These are phyloP conservation scores for Anhinga rufa DNA, from an alignment of 2,113 vertebrate species.

Conservation along the genomic window DNA sequence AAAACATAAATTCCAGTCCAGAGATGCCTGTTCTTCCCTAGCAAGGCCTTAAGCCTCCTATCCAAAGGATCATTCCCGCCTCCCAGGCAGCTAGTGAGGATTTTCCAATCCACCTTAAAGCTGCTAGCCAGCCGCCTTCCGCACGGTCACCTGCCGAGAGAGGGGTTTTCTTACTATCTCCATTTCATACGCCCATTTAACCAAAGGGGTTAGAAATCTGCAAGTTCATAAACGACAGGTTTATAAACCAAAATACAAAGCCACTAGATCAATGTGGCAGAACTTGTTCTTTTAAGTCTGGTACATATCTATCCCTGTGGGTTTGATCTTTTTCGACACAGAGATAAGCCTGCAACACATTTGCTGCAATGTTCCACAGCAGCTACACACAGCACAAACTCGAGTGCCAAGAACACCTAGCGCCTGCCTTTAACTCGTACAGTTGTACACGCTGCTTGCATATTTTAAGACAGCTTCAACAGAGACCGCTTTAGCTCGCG, in stretches of 20 bases:
- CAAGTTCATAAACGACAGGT: neutral
- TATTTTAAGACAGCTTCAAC: neutral
- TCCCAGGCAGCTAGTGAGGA: neutral
- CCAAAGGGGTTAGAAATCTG: neutral
- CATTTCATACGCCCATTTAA: neutral
- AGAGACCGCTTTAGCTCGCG: neutral
- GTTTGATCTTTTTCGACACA: neutral
- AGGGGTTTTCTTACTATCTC: neutral
- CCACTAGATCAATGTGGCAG: neutral
- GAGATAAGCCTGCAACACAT: neutral
- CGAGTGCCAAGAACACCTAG: neutral
- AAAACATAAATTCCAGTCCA: neutral
- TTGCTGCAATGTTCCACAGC: neutral
- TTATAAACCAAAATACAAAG: neutral
- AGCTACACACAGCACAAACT: neutral
- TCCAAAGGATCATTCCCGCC: neutral
- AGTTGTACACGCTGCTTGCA: fast-evolving
- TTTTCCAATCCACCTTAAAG: neutral
- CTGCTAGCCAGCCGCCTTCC: neutral
- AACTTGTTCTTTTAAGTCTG: neutral
- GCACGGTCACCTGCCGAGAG: neutral
- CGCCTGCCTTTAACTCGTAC: neutral
- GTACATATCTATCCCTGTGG: no score
- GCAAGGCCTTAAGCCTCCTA: neutral
- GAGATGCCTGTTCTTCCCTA: neutral